A percentile compares a stretch with the other conserved stretches of the same genome.
These are phyloP conservation scores for Lepidurus couesii DNA, from an alignment of 1,140 invertebrate species.

Conservation along the genomic window DNA sequence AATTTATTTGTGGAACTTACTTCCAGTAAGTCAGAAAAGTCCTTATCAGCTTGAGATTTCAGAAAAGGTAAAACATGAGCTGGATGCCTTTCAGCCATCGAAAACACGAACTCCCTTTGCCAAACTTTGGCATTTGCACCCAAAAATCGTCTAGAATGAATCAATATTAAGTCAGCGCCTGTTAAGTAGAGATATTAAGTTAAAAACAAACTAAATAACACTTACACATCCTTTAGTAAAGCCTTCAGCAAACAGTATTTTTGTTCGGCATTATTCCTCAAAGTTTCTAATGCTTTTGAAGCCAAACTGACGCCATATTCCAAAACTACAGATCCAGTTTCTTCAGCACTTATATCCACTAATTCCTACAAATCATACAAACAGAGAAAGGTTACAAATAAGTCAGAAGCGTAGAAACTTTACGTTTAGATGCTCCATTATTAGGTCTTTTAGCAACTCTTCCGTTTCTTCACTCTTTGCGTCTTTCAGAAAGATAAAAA, in stretches of 20 bases:
- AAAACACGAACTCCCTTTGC: slow-evolving; percentile 14
- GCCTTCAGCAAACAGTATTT: slow-evolving; percentile 35
- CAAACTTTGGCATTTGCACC: neutral
- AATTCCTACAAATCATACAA: slow-evolving; percentile 42
- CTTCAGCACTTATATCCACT: slow-evolving; percentile 48
- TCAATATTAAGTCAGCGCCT: neutral
- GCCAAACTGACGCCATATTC: slow-evolving; percentile 39
- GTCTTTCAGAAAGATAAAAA: slow-evolving; percentile 45
- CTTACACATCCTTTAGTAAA: slow-evolving; percentile 28
- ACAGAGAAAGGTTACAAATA: slow-evolving; percentile 32
- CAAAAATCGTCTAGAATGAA: neutral
- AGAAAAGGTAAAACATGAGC: slow-evolving; percentile 47
- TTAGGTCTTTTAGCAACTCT: slow-evolving; percentile 34
- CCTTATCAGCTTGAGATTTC: slow-evolving; percentile 48
- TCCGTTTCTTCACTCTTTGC: slow-evolving; percentile 37
- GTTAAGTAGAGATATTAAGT: slow-evolving; percentile 61
- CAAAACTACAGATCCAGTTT: slow-evolving; percentile 41
- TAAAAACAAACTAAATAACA: slow-evolving; percentile 44
- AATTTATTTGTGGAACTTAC: slow-evolving; percentile 45
- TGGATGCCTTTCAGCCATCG: slow-evolving; percentile 39
- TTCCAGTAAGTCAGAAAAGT: slow-evolving; percentile 40
- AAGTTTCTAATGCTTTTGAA: slow-evolving; percentile 36
- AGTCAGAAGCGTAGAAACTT: slow-evolving; percentile 17
- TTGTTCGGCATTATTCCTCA: slow-evolving; percentile 34
- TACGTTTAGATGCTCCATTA: slow-evolving; percentile 35